phyloP scores from a whole-genome alignment of 2,888 invertebrate species.

The Phragmatobia fuliginosa region DNA sequence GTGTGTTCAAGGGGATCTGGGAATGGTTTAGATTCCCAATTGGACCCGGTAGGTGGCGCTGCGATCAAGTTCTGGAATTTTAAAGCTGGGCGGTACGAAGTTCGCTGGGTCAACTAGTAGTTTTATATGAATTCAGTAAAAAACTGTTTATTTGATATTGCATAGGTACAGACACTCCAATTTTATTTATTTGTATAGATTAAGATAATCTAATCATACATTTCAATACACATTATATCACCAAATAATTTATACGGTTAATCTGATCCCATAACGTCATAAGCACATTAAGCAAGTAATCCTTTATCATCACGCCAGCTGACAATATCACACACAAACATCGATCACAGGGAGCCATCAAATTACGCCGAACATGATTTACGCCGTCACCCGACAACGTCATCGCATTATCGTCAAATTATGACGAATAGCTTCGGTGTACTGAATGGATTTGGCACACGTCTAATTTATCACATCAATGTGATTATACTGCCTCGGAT shows the following conservation, averaged over 20 bases:
- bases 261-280: not conserved
- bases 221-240: not conserved
- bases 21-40: too few relatives aligned
- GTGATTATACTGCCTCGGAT: too few relatives aligned
- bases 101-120: too few relatives aligned
- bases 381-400: slow-evolving; percentile 24
- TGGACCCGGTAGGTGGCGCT: too few relatives aligned
- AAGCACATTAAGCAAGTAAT: slow-evolving; percentile 25
- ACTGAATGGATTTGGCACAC: slow-evolving; percentile 48
- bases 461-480: slow-evolving; percentile 54
- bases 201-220: not conserved
- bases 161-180: too few relatives aligned
- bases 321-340: slow-evolving; percentile 28
- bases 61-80: too few relatives aligned
- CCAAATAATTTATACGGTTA: not conserved
- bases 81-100: too few relatives aligned
- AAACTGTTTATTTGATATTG: too few relatives aligned
- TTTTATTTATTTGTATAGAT: too few relatives aligned
- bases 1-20: too few relatives aligned
- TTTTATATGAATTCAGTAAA: too few relatives aligned
- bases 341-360: slow-evolving; percentile 31
- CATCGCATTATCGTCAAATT: slow-evolving; percentile 68
- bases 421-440: slow-evolving; percentile 66
- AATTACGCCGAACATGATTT: slow-evolving; percentile 36
- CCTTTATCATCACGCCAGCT: slow-evolving; percentile 14